Conservation (phyloP, 92 coral and sea anemone genomes). For the Heteractis magnifica region DNA sequence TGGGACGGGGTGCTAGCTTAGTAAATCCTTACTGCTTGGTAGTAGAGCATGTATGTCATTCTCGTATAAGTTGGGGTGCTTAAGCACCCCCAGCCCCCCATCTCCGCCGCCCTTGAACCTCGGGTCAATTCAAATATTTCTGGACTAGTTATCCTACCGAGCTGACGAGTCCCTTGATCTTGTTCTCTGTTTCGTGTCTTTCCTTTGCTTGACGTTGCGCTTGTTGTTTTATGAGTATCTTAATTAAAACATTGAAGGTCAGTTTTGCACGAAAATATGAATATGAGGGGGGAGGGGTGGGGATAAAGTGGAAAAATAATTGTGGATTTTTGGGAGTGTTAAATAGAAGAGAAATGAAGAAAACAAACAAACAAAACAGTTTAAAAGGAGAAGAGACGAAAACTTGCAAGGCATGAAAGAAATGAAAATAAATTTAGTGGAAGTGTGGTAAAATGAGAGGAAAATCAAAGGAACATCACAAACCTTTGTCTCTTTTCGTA, state of each 20-base stretch:
- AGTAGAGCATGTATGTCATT: too few relatives aligned
- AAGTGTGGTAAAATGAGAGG: background rate
- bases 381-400: background rate
- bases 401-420: background rate
- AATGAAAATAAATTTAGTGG: background rate
- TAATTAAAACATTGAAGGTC: background rate
- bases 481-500: slow-evolving; percentile 70
- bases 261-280: too few relatives aligned
- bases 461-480: background rate
- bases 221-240: slow-evolving; percentile 18
- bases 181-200: slow-evolving; percentile 75
- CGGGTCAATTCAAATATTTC: too few relatives aligned
- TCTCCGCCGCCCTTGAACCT: too few relatives aligned
- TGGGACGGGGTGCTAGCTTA: too few relatives aligned
- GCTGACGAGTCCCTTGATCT: slow-evolving; percentile 69
- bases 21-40: too few relatives aligned
- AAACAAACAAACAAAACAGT: too few relatives aligned
- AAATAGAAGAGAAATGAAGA: too few relatives aligned
- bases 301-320: background rate
- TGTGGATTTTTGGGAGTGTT: too few relatives aligned
- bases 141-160: slow-evolving; percentile 51
- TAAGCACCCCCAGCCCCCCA: too few relatives aligned
- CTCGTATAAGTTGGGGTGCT: too few relatives aligned
- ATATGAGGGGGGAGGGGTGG: background rate
- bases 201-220: slow-evolving; percentile 65